Evolutionary conservation across 2,797 vertebrate genomes (phyloP), one percentile per base, ranked within the genome.

Genomic region (Apodemus agrarius): DNA sequence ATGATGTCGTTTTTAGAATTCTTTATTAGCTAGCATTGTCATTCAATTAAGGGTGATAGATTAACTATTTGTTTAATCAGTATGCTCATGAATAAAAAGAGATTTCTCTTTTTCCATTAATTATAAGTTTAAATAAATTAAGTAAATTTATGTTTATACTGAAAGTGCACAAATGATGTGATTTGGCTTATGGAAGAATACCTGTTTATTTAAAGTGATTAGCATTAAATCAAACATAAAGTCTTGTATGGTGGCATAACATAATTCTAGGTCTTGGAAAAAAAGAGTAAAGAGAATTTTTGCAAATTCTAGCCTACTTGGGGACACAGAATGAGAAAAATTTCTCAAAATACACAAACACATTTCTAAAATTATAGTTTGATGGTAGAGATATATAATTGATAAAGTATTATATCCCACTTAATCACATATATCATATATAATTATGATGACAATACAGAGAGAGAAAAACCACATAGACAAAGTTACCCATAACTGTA

Each of bases 401-500:
- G 65, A 91, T 54, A 31, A 7, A 37, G 26, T 81, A 12, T 0
- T 31, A 29, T 76, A 54, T 82, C 14, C 12, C 4, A 65, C 63
- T 14, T 5, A 31, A 31, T 65, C 29, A 65, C 22, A 24, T 76
- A 46, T 82, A 34, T 67, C 14, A 67, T 67, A 34, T 40, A 40
- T 40, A 40, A 40, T 12, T 8, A 65, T 7, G 19, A 52, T 40
- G 52, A 40, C 8, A 8, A 65, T 7, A 26, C 40, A 61, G 10
- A 74, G 21, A 74, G 21, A 49, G 9, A 93, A 92, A 26, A 63
- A 31, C 34, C 59, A 90, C 52, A 83, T 89, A 2, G 1, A 46
- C 63, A 92, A 95, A 88, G 69, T 12, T 72, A 46, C 43, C 57
- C 84, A 76, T 95, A 54, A 94, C 54, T 63, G 78, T 96, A 91